A percentile compares a stretch with the other conserved stretches of the same genome.
These are phyloP conservation scores for Sparus aurata DNA, from an alignment of 2,797 vertebrate genomes.

Conservation along the genomic window DNA sequence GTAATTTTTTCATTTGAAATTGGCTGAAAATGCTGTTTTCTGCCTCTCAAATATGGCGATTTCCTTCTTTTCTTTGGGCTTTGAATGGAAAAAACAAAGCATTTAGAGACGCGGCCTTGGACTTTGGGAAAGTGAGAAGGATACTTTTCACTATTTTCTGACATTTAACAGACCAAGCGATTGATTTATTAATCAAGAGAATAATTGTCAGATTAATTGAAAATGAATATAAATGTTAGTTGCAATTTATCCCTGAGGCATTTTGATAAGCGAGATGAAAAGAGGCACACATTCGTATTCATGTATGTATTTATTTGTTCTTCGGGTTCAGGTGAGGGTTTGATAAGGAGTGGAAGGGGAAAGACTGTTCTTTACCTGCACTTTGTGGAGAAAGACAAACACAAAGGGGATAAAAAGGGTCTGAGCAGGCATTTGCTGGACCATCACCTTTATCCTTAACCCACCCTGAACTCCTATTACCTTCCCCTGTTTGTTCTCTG, in stretches of 20 bases:
- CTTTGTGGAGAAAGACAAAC: not conserved
- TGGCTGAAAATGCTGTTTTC: no score
- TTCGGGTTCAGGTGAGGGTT: not conserved
- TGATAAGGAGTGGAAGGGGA: not conserved
- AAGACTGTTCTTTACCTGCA: not conserved
- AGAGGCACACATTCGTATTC: not conserved
- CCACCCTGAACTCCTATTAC: slow-evolving; percentile 7
- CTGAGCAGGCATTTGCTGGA: not conserved
- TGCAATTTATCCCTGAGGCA: slow-evolving; percentile 7
- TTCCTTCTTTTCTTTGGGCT: no score
- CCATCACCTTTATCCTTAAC: slow-evolving; percentile 23
- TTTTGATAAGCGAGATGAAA: slow-evolving; percentile 20
- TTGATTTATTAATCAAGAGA: no score
- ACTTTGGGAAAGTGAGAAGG: no score
- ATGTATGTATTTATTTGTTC: slow-evolving; percentile 14
- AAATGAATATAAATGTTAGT: no score
- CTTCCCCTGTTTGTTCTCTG: slow-evolving; percentile 33
- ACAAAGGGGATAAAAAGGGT: not conserved
- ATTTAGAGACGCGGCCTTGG: no score
- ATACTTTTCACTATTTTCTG: no score
- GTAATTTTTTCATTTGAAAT: no score
- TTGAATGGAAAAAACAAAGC: no score
- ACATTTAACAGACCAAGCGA: no score
- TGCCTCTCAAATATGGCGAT: no score
- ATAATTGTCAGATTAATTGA: no score